Percentiles rank a stretch among this genome's conserved stretches.
phyloP scores from a whole-genome alignment of 2,113 vertebrate genomes.

The Psammodynastes pulverulentus region DNA sequence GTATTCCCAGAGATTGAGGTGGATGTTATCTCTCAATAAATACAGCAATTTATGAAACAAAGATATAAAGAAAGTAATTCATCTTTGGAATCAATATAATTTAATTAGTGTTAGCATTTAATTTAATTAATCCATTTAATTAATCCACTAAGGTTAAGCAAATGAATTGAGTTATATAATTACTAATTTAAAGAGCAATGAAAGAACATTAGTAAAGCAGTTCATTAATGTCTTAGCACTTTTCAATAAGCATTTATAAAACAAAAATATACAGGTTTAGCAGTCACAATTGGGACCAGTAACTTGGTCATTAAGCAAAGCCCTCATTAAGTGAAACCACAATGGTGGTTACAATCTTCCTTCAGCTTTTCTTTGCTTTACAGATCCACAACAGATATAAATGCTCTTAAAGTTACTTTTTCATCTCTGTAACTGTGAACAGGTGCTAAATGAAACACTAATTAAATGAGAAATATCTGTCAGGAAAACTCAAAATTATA shows the following conservation, averaged over 20 bases:
- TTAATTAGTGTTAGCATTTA: not conserved
- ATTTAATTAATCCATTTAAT: not conserved
- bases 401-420: not conserved
- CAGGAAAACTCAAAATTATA: not conserved
- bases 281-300: not conserved
- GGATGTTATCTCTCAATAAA: not conserved
- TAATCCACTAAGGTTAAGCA: not conserved
- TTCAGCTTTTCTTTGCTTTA: not conserved
- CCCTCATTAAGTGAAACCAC: not conserved
- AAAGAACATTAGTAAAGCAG: constrained; percentile 12
- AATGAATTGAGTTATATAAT: not conserved
- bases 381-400: not conserved
- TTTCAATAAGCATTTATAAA: not conserved
- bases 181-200: not conserved
- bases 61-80: not conserved
- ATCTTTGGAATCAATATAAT: not conserved
- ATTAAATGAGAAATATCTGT: not conserved
- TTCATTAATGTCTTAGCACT: not conserved
- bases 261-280: not conserved
- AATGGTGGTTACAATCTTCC: not conserved
- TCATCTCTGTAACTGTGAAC: not conserved
- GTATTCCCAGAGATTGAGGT: not conserved
- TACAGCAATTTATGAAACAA: not conserved
- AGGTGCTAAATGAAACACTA: not conserved
- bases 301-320: not conserved